These are phyloP conservation scores for Cheilosia urbana DNA, from an alignment of 2,888 invertebrate genomes.

Conservation along the genomic window DNA sequence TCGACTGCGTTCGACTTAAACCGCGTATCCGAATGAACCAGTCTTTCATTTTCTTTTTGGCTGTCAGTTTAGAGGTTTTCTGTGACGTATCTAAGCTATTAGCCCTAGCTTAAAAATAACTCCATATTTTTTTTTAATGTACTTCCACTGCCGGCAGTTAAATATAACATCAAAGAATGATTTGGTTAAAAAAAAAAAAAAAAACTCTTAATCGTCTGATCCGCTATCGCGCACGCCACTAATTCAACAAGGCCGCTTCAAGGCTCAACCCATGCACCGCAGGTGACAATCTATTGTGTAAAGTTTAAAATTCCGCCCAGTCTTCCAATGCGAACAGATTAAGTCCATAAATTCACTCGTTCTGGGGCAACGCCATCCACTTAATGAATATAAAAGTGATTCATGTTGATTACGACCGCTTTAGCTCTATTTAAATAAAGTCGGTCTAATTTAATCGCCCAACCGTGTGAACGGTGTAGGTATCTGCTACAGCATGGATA, in stretches of 20 bases:
- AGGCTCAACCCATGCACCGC: background rate
- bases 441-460: conserved; percentile 18
- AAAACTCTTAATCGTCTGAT: too few species aligned
- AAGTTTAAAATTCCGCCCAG: conserved; percentile 3
- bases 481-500: background rate
- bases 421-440: conserved; percentile 28
- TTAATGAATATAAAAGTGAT: conserved; percentile 22
- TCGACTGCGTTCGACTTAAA: too few species aligned
- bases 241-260: background rate
- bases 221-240: background rate
- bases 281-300: conserved; percentile 1
- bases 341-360: background rate
- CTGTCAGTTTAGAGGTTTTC: too few species aligned
- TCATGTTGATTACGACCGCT: conserved; percentile 21
- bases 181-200: too few species aligned
- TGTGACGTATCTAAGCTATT: too few species aligned
- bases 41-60: too few species aligned
- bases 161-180: too few species aligned
- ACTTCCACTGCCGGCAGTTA: too few species aligned
- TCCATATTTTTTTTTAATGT: too few species aligned
- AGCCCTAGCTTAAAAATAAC: too few species aligned
- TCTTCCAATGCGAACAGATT: too few species aligned
- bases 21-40: too few species aligned
- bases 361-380: conserved; percentile 8
- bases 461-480: background rate